Percentiles rank a stretch among this genome's conserved stretches.
Evolutionary conservation across 2,797 vertebrate species (phyloP).

Genomic region (Macrochelys suwanniensis): DNA sequence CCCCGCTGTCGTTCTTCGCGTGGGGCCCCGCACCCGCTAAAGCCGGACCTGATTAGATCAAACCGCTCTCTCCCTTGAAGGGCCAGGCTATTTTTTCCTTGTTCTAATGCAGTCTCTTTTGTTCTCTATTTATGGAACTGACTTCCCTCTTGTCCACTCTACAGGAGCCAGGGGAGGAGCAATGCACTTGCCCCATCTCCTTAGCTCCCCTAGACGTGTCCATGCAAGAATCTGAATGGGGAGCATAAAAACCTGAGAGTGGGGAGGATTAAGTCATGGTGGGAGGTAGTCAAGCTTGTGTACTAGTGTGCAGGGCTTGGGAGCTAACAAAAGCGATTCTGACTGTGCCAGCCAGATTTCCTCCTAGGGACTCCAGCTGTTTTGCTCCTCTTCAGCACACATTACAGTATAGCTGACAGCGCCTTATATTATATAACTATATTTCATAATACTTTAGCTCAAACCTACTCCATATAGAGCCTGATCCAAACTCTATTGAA

Average conservation of each 20-base stretch:
- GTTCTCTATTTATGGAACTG: background rate
- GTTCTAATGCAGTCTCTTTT: too few species aligned
- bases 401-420: background rate
- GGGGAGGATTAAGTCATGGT: background rate
- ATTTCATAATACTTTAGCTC: background rate
- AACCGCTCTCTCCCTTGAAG: too few species aligned
- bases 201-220: background rate
- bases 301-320: background rate
- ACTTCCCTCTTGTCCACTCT: background rate
- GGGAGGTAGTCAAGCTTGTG: accelerated
- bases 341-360: background rate
- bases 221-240: background rate
- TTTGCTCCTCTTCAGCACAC: background rate
- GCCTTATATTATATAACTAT: background rate
- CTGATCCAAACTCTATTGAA: background rate
- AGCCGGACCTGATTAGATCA: too few species aligned
- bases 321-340: background rate
- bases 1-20: too few species aligned
- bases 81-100: too few species aligned
- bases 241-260: accelerated
- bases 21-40: too few species aligned
- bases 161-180: background rate
- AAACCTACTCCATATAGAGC: background rate
- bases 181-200: background rate
- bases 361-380: background rate